Conservation (phyloP, 2,888 invertebrate species). For the Pyrocoelia pectoralis region DNA sequence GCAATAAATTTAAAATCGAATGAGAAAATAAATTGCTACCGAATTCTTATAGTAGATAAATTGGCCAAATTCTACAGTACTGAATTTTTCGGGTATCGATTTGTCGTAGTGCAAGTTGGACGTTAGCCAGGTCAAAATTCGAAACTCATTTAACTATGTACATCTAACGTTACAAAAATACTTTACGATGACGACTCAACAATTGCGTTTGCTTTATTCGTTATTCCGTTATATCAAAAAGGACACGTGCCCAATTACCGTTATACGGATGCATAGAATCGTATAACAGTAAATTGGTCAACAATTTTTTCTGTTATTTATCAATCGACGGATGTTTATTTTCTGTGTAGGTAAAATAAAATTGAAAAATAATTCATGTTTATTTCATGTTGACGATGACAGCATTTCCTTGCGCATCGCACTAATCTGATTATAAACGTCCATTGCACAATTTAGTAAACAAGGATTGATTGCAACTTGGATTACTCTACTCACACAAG, state of each 20-base stretch:
- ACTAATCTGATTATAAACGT: background rate
- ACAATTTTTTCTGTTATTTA: too few relatives aligned
- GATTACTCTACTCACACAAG: background rate
- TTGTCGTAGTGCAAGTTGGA: constrained; percentile 47
- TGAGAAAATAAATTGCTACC: constrained; percentile 24
- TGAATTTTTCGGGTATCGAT: constrained; percentile 46
- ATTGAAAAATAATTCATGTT: background rate
- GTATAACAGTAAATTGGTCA: too few relatives aligned
- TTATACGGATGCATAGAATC: too few relatives aligned
- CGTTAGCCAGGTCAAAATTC: constrained; percentile 47
- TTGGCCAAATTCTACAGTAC: constrained; percentile 29
- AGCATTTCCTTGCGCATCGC: background rate
- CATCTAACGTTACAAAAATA: constrained; percentile 35
- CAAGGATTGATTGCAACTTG: constrained; percentile 1
- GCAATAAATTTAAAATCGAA: constrained; percentile 10
- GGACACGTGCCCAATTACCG: too few relatives aligned
- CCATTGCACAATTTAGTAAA: background rate
- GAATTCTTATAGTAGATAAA: constrained; percentile 16
- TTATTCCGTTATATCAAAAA: too few relatives aligned
- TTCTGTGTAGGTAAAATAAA: too few relatives aligned
- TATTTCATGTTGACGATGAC: background rate
- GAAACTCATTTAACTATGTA: constrained; percentile 49
- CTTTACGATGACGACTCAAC: constrained; percentile 21
- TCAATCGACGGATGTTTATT: background rate
- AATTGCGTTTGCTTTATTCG: too few relatives aligned